phyloP scores from a whole-genome alignment of 1,140 invertebrate species.

The Drosophila kohkoa region DNA sequence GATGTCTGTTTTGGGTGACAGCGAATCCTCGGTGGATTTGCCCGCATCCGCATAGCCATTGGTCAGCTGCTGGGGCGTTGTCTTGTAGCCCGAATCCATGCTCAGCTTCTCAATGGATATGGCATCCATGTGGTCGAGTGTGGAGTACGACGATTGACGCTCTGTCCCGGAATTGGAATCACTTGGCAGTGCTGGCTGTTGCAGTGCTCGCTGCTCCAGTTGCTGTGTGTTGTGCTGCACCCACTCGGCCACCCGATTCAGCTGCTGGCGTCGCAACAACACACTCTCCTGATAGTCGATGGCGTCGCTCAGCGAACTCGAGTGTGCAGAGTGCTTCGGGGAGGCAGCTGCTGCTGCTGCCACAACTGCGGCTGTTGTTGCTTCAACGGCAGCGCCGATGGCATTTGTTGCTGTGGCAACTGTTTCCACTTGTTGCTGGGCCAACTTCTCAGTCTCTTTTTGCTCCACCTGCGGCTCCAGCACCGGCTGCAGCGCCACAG shows the following conservation, averaged over 20 bases:
- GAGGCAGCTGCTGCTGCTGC: constrained; percentile 21
- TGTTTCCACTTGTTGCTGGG: neutral
- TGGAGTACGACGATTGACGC: constrained; percentile 76
- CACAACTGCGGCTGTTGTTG: neutral
- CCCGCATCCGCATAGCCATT: constrained; percentile 70
- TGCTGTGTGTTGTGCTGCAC: constrained; percentile 87
- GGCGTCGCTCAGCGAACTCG: constrained; percentile 76
- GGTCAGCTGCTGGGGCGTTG: constrained; percentile 76
- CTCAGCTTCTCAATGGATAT: constrained; percentile 82
- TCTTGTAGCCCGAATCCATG: constrained; percentile 82
- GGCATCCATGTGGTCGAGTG: constrained; percentile 77
- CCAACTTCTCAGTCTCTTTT: constrained; percentile 54
- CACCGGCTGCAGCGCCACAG: constrained; percentile 67
- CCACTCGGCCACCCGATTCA: constrained; percentile 89
- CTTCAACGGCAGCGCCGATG: neutral
- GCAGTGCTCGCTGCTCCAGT: constrained; percentile 69
- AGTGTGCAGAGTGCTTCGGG: constrained; percentile 76
- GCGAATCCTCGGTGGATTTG: constrained; percentile 73
- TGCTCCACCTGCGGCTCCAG: constrained; percentile 67
- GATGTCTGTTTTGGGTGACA: constrained; percentile 76
- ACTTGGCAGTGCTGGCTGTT: constrained; percentile 57
- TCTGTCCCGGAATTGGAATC: constrained; percentile 77
- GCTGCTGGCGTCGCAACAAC: constrained; percentile 86
- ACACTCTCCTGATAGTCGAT: constrained; percentile 83
- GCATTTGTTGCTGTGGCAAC: neutral